Evolutionary conservation across 2,113 vertebrate species (phyloP), one percentile per base, ranked within the genome.

Genomic region (Sinocyclocheilus maitianheensis): DNA sequence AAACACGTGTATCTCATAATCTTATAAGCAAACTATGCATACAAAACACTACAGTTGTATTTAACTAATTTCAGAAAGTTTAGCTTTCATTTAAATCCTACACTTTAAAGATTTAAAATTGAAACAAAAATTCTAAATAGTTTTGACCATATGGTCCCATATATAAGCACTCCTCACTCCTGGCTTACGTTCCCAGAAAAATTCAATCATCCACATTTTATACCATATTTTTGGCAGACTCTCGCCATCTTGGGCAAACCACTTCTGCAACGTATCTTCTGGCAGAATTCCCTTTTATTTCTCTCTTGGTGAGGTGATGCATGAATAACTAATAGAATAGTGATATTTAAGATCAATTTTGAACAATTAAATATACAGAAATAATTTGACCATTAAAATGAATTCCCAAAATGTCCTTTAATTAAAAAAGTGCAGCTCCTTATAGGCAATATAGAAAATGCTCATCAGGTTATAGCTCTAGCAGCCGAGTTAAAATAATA

Each of bases 251-350:
- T 83, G 88, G 83, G 88, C 79, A 77, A 76, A 77, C 81, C 40
- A 85, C 90, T 92, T 92, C 89, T 83, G 90, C 89, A 85, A 89
- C 87, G 13, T 12, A 24, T 62, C 72, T 91, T 88, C 91, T 94
- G 94, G 92, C 92, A 93, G 89, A 88, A 86, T 78, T 90, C 91
- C 92, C 91, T 78, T 92, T 89, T 89, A 90, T 93, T 91, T 91
- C 1, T 3, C 9, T 60, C 2, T 5, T 37, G 24, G 51, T 20
- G 18, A 60, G 22, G 53, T 80, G 13, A 85, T 62, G 83, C 60
- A 78, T 82, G 46, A 53, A n/a, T 74, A 65, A 63, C 62, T 76
- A 30, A 37, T 24, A 46, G 1, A 43, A 10, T 20, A 40, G 20
- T n/a, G 53, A 20, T 8, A n/a, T 79, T 40, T 60, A 55, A 9